Percentiles rank a stretch among this genome's conserved stretches.
Evolutionary conservation across 2,888 invertebrate genomes (phyloP).

Genomic region (Dolichomitus sp.): DNA sequence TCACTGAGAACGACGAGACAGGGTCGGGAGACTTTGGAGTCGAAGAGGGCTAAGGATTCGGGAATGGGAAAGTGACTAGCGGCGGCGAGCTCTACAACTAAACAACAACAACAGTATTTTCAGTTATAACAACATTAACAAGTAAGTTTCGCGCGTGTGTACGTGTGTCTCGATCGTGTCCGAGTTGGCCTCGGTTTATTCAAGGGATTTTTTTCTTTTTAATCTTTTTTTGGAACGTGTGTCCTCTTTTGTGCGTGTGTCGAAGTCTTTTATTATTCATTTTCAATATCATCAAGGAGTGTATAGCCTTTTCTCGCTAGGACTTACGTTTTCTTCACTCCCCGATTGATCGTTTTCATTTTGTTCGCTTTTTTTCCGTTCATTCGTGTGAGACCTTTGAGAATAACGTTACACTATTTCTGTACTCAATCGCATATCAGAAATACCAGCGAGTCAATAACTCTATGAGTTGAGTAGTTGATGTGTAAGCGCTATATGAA

Average conservation of each 20-base stretch:
- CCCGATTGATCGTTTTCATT: neutral
- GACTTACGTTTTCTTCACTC: neutral
- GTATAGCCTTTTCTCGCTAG: conserved; percentile 10
- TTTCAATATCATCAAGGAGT: neutral
- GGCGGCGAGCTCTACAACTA: conserved; percentile 86
- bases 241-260: conserved; percentile 61
- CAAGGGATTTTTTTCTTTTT: conserved; percentile 29
- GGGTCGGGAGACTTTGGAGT: conserved; percentile 26
- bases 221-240: conserved; percentile 36
- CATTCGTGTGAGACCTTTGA: conserved; percentile 1
- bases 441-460: conserved; percentile 19
- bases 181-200: conserved; percentile 61
- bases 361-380: neutral
- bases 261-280: conserved; percentile 52
- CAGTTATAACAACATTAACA: conserved; percentile 86
- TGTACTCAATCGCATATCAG: conserved; percentile 14
- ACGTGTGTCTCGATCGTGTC: conserved; percentile 68
- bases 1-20: conserved; percentile 42
- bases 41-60: conserved; percentile 17
- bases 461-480: neutral
- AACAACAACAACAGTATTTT: conserved; percentile 87
- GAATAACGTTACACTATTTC: conserved; percentile 14
- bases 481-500: conserved; percentile 23
- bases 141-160: conserved; percentile 82
- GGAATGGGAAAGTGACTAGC: conserved; percentile 83